Base-by-base conservation (phyloP, 2,888 invertebrate genomes). In the Troides aeacus region DNA sequence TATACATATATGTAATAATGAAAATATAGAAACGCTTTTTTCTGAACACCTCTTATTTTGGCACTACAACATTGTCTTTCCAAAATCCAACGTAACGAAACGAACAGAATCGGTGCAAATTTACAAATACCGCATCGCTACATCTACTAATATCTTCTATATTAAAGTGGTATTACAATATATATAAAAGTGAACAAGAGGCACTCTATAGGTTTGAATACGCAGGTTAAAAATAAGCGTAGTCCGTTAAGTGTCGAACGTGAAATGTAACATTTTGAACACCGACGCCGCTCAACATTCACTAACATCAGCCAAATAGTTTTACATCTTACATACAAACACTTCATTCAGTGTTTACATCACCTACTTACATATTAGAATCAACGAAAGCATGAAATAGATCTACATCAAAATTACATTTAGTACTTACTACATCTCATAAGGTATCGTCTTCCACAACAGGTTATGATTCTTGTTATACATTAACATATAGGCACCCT, bases 181-280 rank as follows among this genome's bases (percentile, higher is more conserved):
- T 89, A 89, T 92, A 93, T 92, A 93, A 93, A 92, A 91, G 93
- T 93, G 93, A 92, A 92, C 87, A 92, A 92, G 90, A 93, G 93
- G 93, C 93, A 93, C 93, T 93, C 89, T 92, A 92, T 91, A 92
- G 91, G 92, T 92, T 90, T 85, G 87, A 77, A 86, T 89, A 90
- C 90, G 90, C 92, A 90, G 90, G 88, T 90, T 84, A 83, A 88
- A 60, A 87, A 83, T 88, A 92, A 91, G 92, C 92, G 89, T 92
- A 91, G 86, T 90, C 82, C 82, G 83, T 87, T 84, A 90, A 89
- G 90, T 87, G 85, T 85, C 81, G 83, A 89, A 87, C 82, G 79
- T 85, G 85, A 86, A 82, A 82, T 78, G 80, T 56, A 64, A 61
- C 70, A 46, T 30, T 78, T 73, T 80, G 77, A 83, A 79, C 83